Percentiles rank a stretch among this genome's conserved stretches.
phyloP scores from a whole-genome alignment of 2,888 invertebrate genomes.

The Lymantria dispar region DNA sequence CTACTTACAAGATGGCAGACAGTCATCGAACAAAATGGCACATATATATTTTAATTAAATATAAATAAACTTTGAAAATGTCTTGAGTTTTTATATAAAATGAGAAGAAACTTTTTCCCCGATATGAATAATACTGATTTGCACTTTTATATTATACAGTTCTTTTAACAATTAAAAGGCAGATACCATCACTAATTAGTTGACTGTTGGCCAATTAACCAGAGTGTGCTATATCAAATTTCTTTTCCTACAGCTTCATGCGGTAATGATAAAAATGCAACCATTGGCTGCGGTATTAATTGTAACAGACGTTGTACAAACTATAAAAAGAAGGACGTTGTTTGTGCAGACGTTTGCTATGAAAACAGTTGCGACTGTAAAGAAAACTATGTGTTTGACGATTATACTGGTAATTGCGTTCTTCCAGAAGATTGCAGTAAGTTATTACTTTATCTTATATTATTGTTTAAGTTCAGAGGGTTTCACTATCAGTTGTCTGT shows the following conservation, averaged over 20 bases:
- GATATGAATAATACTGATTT: too few relatives aligned
- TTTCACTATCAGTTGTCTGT: too few relatives aligned
- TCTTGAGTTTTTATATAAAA: too few relatives aligned
- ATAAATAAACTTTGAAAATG: too few relatives aligned
- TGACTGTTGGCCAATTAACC: too few relatives aligned
- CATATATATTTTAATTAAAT: too few relatives aligned
- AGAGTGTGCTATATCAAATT: background rate
- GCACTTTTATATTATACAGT: too few relatives aligned
- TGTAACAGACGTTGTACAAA: constrained; percentile 26
- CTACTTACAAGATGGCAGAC: too few relatives aligned
- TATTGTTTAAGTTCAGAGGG: background rate
- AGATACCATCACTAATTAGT: too few relatives aligned
- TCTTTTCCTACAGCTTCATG: constrained; percentile 19
- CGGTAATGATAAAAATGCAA: constrained; percentile 24
- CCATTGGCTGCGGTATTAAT: constrained; percentile 24
- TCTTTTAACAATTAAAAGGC: too few relatives aligned
- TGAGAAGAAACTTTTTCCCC: too few relatives aligned
- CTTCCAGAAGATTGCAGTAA: constrained; percentile 24
- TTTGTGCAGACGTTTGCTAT: constrained; percentile 5
- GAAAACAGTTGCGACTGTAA: constrained; percentile 29
- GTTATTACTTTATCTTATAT: constrained; percentile 3
- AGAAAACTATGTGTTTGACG: constrained; percentile 20
- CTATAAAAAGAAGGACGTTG: background rate
- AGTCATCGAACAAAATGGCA: too few relatives aligned
- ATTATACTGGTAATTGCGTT: constrained; percentile 12